Evolutionary conservation across 1,140 invertebrate species (phyloP).

Genomic region (Neuroterus valhalla): DNA sequence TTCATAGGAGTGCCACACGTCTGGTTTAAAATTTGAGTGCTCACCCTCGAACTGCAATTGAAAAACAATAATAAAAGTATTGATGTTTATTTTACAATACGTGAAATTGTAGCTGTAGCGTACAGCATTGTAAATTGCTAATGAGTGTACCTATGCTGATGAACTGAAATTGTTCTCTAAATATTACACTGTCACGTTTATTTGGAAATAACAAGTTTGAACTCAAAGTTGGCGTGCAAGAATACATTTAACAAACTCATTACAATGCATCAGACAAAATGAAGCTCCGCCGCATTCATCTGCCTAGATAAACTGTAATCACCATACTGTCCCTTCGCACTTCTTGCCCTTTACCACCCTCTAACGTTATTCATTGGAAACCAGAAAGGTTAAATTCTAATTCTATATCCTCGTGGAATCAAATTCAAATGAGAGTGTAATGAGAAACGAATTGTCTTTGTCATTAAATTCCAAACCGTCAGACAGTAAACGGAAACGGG

Average conservation of each 20-base stretch:
- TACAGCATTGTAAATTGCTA: no score
- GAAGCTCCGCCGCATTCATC: constrained; percentile 64
- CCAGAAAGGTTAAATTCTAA: constrained; percentile 33
- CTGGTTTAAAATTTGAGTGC: no score
- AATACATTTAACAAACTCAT: constrained; percentile 62
- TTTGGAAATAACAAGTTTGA: constrained; percentile 30
- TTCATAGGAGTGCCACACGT: no score
- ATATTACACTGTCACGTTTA: neutral
- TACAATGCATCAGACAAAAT: constrained; percentile 65
- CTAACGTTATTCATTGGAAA: constrained; percentile 45
- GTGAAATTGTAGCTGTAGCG: no score
- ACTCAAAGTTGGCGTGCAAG: constrained; percentile 57
- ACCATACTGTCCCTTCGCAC: constrained; percentile 45
- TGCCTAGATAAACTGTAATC: constrained; percentile 66
- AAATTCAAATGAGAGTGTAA: constrained; percentile 7
- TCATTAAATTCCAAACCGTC: no score
- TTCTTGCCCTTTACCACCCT: constrained; percentile 39
- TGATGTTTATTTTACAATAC: no score
- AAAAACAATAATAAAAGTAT: no score
- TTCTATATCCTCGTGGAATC: constrained; percentile 3
- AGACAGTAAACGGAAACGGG: no score
- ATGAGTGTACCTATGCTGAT: no score
- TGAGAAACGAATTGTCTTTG: neutral
- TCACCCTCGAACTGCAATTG: no score
- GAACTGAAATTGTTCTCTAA: neutral